Conservation (phyloP, 2,113 vertebrate genomes). For the Galeopterus variegatus region DNA sequence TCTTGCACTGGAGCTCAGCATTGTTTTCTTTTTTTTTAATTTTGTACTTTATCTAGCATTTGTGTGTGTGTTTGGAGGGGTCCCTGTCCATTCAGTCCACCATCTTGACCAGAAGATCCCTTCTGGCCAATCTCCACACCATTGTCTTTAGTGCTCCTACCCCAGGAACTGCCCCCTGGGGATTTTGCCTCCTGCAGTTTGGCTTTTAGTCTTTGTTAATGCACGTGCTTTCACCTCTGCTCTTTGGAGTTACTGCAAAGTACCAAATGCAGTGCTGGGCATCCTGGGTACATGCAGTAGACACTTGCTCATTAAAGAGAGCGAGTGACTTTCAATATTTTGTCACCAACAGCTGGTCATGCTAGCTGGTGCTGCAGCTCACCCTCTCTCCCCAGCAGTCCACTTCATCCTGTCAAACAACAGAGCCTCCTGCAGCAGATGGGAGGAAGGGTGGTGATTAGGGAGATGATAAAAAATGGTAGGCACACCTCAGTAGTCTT, state of each 20-base stretch:
- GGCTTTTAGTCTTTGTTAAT: neutral
- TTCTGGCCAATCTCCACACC: neutral
- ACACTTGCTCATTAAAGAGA: slow-evolving; percentile 1
- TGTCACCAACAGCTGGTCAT: neutral
- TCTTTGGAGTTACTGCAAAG: neutral
- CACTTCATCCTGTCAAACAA: neutral
- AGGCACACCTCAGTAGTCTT: neutral
- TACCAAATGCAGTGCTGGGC: neutral
- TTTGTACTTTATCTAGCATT: neutral
- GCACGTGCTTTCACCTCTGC: neutral
- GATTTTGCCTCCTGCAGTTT: rapidly evolving
- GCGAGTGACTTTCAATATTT: neutral
- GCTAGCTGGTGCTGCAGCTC: neutral
- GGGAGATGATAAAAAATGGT: neutral
- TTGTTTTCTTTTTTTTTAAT: neutral
- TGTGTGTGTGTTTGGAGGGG: neutral
- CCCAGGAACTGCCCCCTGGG: rapidly evolving
- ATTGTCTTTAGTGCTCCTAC: neutral
- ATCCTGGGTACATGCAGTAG: neutral
- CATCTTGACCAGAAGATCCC: neutral
- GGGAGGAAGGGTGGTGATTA: neutral
- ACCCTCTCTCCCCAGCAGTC: neutral
- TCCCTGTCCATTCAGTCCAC: no score
- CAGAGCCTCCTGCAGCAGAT: neutral
- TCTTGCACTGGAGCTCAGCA: neutral